Conservation (phyloP, 2,113 vertebrate species). For the Rhea pennata region DNA sequence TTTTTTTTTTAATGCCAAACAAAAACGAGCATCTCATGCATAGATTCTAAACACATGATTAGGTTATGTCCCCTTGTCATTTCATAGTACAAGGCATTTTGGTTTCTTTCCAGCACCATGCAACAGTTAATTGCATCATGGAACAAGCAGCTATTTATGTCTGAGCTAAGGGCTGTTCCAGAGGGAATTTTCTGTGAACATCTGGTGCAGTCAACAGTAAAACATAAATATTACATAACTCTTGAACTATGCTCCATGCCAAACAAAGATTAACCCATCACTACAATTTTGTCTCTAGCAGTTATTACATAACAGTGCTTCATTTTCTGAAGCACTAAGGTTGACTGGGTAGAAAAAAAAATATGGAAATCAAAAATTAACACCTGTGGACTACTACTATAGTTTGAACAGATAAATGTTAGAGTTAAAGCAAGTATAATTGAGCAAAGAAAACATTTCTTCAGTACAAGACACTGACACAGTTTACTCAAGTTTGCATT, state of each 20-base stretch:
- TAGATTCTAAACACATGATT: accelerated
- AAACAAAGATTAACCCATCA: neutral
- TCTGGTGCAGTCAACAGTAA: slow-evolving; percentile 47
- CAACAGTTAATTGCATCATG: neutral
- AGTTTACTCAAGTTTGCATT: neutral
- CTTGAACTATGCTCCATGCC: neutral
- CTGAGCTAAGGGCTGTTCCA: slow-evolving; percentile 40
- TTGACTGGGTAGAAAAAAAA: neutral
- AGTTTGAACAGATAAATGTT: no score
- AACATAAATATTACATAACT: slow-evolving; percentile 49
- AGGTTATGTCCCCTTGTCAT: neutral
- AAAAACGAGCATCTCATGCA: accelerated
- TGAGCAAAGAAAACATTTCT: no score
- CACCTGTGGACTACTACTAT: neutral
- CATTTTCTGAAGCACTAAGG: neutral
- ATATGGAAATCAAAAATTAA: neutral
- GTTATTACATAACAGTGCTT: neutral
- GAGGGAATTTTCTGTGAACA: slow-evolving; percentile 48
- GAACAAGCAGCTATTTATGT: slow-evolving; percentile 41
- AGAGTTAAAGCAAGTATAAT: no score
- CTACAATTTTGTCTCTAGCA: neutral
- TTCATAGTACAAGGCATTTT: neutral
- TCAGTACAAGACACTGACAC: neutral
- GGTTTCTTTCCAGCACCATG: neutral
- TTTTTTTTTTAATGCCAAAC: neutral